Evolutionary conservation across 2,113 vertebrate species (phyloP), one percentile per base, ranked within the genome.

Genomic region (Chiloscyllium plagiosum): DNA sequence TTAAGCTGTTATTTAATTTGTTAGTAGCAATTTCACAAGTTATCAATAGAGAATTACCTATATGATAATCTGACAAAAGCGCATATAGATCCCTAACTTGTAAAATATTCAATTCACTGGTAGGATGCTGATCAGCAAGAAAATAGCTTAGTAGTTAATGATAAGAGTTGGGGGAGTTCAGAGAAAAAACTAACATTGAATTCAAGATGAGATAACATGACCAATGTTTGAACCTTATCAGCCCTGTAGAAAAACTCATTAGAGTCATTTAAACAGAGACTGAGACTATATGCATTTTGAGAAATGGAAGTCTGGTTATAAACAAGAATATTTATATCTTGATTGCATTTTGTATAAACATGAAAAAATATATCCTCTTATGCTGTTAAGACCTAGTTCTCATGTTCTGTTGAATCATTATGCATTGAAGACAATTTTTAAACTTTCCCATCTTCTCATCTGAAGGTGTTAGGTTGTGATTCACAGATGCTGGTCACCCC

Each of bases 191-290:
- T 50, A 72, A 70, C 94, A 72, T 95, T 72, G 66, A 95, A 70
- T 72, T 95, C 94, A 95, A 95, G 94, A 72, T 95, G 94, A 95
- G 94, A 95, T 52, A 95, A 95, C 68, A 72, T 72, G 94, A 70
- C 94, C 94, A 95, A 69, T 52, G 37, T 50, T 72, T 76, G 94
- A 95, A 95, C 94, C 52, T 47, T 26, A 95, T 42, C 22, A 72
- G 69, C 47, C 94, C 69, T 70, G 12, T 95, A 26, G 94, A 42
- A 50, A 95, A 61, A 95, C 69, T 95, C 94, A 95, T 72, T 72
- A 70, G 47, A 29, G 47, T 72, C 42, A 13, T 95, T 72, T 29
- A 26, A 52, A 70, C 94, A 95, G 68, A 50, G 24, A 37, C 42
- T 95, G 94, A 19, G 33, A 76, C 94, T n/a, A n/a, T 33, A 26